phyloP scores from a whole-genome alignment of 2,888 invertebrate species.

The Abrostola triplasia region DNA sequence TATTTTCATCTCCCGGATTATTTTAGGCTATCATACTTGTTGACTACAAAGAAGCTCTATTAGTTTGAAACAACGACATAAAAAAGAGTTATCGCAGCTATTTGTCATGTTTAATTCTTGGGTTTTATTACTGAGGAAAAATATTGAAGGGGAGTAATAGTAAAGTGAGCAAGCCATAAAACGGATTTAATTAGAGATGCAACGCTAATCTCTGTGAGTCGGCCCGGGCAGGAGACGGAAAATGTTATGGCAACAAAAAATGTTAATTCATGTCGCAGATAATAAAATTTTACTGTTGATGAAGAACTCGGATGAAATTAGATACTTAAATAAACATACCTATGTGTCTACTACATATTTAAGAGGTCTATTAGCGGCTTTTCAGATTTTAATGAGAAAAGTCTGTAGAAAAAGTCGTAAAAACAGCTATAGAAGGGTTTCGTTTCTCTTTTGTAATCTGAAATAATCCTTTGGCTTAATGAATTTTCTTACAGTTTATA shows the following conservation, averaged over 20 bases:
- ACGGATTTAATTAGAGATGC: conserved; percentile 74
- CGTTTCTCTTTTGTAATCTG: conserved; percentile 51
- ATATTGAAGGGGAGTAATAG: conserved; percentile 48
- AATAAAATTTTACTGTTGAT: conserved; percentile 57
- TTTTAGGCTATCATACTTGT: conserved; percentile 33
- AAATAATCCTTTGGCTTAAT: conserved; percentile 54
- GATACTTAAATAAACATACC: conserved; percentile 53
- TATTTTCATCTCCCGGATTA: conserved; percentile 44
- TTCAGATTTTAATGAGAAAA: conserved; percentile 61
- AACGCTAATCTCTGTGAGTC: conserved; percentile 67
- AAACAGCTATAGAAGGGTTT: conserved; percentile 60
- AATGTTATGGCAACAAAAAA: conserved; percentile 61
- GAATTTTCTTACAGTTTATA: conserved; percentile 49
- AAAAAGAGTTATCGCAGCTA: conserved; percentile 25
- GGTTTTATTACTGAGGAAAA: conserved; percentile 36
- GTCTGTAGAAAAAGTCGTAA: conserved; percentile 60
- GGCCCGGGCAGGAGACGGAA: conserved; percentile 55
- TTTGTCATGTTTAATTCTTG: conserved; percentile 41
- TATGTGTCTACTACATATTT: conserved; percentile 55
- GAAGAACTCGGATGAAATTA: conserved; percentile 51
- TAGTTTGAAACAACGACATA: conserved; percentile 19
- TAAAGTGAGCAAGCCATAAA: conserved; percentile 54
- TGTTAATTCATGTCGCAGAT: conserved; percentile 57
- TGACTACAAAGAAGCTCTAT: conserved; percentile 21
- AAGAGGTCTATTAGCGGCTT: conserved; percentile 58